Conservation (phyloP, 2,113 vertebrate genomes). For the Rallus limicola region DNA sequence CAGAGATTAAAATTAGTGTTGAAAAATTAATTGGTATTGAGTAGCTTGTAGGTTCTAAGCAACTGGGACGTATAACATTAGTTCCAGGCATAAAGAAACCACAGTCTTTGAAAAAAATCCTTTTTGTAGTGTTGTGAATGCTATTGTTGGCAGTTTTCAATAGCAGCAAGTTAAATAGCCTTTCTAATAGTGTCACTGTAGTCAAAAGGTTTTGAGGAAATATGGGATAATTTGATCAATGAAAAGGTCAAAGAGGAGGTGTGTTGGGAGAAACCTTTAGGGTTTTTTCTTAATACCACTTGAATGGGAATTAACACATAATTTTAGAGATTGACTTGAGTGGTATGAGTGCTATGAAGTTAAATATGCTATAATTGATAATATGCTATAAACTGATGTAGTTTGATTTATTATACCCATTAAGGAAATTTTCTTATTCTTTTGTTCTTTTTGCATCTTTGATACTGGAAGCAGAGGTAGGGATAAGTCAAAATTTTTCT, state of each 20-base stretch:
- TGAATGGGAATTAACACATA: constrained; percentile 52
- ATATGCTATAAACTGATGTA: constrained; percentile 55
- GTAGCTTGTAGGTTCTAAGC: background rate
- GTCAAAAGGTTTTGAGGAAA: constrained; percentile 47
- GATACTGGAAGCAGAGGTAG: background rate
- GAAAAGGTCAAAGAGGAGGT: constrained; percentile 31
- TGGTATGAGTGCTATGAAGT: constrained; percentile 31
- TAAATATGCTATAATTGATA: constrained; percentile 67
- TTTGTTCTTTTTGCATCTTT: background rate
- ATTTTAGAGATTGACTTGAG: constrained; percentile 59
- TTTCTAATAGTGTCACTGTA: constrained; percentile 52
- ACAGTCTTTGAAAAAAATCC: background rate
- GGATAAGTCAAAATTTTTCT: constrained; percentile 32
- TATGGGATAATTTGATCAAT: constrained; percentile 58
- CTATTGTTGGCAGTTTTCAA: constrained; percentile 7
- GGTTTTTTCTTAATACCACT: background rate
- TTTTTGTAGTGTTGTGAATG: constrained; percentile 17
- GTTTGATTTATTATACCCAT: constrained; percentile 69
- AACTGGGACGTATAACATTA: background rate
- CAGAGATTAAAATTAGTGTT: background rate
- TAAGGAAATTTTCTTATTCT: constrained; percentile 54
- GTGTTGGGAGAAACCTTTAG: background rate
- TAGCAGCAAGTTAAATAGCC: constrained; percentile 28
- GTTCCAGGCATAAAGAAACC: background rate
- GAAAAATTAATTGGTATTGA: background rate